These are phyloP conservation scores for Leptosomus discolor DNA, from an alignment of 2,113 vertebrate genomes.

Conservation along the genomic window DNA sequence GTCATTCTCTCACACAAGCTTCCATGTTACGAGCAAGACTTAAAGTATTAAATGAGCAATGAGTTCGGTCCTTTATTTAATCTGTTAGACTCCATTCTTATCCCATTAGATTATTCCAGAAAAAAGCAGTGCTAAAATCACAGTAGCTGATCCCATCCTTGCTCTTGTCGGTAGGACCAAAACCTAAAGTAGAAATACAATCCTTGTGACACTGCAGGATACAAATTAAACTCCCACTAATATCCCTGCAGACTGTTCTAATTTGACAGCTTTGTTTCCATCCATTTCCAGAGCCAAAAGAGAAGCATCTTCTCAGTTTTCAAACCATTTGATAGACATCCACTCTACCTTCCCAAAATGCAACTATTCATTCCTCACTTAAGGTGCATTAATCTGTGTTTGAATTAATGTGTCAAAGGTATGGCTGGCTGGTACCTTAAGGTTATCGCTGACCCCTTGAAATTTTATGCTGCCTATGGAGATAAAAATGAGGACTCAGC, in stretches of 20 bases:
- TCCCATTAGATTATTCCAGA: conserved; percentile 22
- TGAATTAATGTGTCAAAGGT: neutral
- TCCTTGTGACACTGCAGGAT: neutral
- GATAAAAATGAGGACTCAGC: neutral
- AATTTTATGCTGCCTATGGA: neutral
- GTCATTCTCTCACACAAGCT: conserved; percentile 39
- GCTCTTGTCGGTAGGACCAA: fast-evolving
- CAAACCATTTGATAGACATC: neutral
- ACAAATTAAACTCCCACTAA: neutral
- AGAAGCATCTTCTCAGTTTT: neutral
- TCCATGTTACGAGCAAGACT: conserved; percentile 53
- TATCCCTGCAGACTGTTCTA: neutral
- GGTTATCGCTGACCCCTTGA: neutral
- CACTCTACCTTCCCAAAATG: neutral
- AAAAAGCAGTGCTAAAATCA: neutral
- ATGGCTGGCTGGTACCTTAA: neutral
- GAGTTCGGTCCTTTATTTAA: conserved; percentile 55
- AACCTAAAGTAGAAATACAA: neutral
- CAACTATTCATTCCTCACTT: neutral
- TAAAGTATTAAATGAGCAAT: conserved; percentile 33
- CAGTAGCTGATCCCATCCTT: neutral
- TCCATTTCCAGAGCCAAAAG: neutral
- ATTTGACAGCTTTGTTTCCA: neutral
- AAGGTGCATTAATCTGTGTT: neutral
- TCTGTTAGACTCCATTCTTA: conserved; percentile 51